Evolutionary conservation across 2,888 invertebrate species (phyloP).

Genomic region (Rhaphigaster nebulosa): DNA sequence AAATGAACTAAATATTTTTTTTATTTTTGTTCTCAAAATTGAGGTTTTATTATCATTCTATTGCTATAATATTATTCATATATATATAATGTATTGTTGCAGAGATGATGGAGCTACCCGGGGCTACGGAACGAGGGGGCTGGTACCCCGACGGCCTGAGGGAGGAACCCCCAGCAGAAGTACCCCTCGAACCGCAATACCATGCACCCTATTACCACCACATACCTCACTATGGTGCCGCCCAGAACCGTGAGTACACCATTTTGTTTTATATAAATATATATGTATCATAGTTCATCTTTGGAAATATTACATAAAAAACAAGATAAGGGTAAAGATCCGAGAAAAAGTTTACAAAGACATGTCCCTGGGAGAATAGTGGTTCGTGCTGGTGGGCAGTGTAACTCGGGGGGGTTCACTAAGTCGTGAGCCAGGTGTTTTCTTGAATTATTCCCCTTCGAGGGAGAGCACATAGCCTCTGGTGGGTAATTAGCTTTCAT

Average conservation of each 20-base stretch:
- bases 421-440: slow-evolving; percentile 28
- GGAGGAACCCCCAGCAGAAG: slow-evolving; percentile 61
- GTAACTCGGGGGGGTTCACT: background rate
- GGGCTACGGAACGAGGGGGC: slow-evolving; percentile 59
- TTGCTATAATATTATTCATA: too few relatives aligned
- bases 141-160: slow-evolving; percentile 56
- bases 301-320: background rate
- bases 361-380: background rate
- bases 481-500: slow-evolving; percentile 12
- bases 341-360: background rate
- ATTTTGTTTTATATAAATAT: background rate
- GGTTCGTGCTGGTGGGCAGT: background rate
- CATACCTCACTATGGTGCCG: slow-evolving; percentile 64
- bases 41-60: too few relatives aligned
- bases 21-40: too few relatives aligned
- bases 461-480: background rate
- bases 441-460: slow-evolving; percentile 25
- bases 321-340: too few relatives aligned
- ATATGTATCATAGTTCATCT: background rate
- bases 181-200: slow-evolving; percentile 63
- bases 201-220: slow-evolving; percentile 64
- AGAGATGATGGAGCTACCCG: slow-evolving; percentile 64
- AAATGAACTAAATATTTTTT: too few relatives aligned
- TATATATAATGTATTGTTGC: slow-evolving; percentile 30
- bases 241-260: slow-evolving; percentile 63